Base-by-base conservation (phyloP, 1,140 invertebrate species). In the Lasaia peninsularis region DNA sequence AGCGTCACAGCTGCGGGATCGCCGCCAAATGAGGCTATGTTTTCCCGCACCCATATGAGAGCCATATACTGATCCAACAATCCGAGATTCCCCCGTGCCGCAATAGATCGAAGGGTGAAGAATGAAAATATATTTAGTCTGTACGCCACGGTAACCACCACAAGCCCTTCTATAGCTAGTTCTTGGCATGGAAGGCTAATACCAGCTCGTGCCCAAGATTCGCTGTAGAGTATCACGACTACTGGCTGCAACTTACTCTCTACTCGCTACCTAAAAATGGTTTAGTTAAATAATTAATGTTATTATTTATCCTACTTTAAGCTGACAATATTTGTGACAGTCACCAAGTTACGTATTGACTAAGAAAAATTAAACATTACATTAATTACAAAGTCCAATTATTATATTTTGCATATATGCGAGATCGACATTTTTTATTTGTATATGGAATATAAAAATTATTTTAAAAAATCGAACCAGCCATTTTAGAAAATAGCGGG, bases 1-100 rank as follows among this genome's bases (percentile, higher is more conserved):
- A 96, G 72, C 0, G 95, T 96, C 0, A 96, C 88, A 31, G 91
- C 85, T 10, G 90, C 81, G 0, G 92, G 89, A 84, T 96, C 93
- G 5, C 95, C 95, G 1, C 94, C 94, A 70, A 96, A 96, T 12
- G 90, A 83, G 12, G 81, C 81, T 35, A 95, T 94, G 78, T 96
- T 94, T 54, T 92, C 89, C 51, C 91, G 83, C 1, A 95, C 84
- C 95, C 95, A 96, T 12, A 92, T 67, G 11, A 96, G 69, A 0
- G 93, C 94, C 54, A 93, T 73, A 58, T 93, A 92, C 60, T 95
- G 94, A 77, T 96, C 95, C 52, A 93, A 81, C 9, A 95, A 70
- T 1, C 93, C 94, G 20, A 94, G 90, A 73, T 95, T 95, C 0
- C 94, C 94, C 11, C 86, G 81, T 53, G 90, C 91, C 57, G 61